A percentile compares a stretch with the other conserved stretches of the same genome.
Conservation (phyloP, 2,113 vertebrate genomes). For the Actinemys pallida region DNA sequence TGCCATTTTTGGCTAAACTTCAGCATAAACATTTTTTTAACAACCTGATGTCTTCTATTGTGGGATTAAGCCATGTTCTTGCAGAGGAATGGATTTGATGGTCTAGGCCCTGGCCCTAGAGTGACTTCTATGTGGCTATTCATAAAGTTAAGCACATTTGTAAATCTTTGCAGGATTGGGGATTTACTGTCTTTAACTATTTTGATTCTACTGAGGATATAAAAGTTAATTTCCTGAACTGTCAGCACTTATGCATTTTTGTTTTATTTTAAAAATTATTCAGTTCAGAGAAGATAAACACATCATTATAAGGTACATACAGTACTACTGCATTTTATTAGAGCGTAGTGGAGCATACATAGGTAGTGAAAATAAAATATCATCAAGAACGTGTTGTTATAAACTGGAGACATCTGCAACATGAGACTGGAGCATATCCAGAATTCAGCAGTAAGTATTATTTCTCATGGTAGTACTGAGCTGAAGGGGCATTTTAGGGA, state of each 20-base stretch:
- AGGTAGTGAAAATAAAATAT: neutral
- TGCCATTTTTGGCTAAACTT: neutral
- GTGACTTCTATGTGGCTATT: neutral
- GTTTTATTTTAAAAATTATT: slow-evolving; percentile 6
- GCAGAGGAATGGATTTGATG: neutral
- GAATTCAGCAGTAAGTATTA: neutral
- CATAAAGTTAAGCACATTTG: neutral
- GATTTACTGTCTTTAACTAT: neutral
- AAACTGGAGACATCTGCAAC: neutral
- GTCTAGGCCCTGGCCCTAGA: neutral
- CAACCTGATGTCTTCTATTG: neutral
- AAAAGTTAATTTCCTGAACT: neutral
- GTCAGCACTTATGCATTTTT: neutral
- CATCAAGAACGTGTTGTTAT: neutral
- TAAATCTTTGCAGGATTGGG: too few species aligned
- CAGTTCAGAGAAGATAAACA: neutral
- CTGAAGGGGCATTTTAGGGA: neutral
- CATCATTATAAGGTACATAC: neutral
- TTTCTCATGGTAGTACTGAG: neutral
- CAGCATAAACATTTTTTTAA: neutral
- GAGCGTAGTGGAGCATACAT: neutral
- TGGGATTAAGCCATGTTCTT: neutral
- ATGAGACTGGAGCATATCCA: neutral
- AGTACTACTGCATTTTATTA: neutral
- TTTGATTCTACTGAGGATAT: neutral